Conservation (phyloP, 2,888 invertebrate genomes). For the Dasysyrphus albostriatus region DNA sequence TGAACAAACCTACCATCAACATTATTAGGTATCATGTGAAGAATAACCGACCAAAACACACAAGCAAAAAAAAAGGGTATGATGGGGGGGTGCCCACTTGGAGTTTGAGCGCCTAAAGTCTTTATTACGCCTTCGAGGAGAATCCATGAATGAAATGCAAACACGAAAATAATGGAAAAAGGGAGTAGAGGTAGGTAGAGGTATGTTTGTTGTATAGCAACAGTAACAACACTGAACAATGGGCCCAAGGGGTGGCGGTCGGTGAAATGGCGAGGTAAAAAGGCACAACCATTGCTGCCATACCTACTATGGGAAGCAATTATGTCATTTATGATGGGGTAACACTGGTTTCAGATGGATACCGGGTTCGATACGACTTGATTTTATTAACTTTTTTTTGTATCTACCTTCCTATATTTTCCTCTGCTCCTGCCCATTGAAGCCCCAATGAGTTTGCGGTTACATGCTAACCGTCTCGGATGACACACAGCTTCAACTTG, state of each 20-base stretch:
- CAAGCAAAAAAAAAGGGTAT: slow-evolving; percentile 51
- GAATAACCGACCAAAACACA: slow-evolving; percentile 44
- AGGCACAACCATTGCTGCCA: slow-evolving; percentile 45
- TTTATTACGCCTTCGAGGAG: slow-evolving; percentile 74
- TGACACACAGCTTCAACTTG: slow-evolving; percentile 59
- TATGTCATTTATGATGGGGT: slow-evolving; percentile 67
- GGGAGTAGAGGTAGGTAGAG: slow-evolving; percentile 19
- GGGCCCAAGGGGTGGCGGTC: slow-evolving; percentile 27
- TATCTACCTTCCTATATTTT: background rate
- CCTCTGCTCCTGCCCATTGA: background rate
- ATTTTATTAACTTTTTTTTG: slow-evolving; percentile 3
- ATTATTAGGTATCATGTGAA: background rate
- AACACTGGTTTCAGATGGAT: slow-evolving; percentile 68
- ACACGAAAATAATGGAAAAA: slow-evolving; percentile 64
- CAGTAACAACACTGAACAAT: slow-evolving; percentile 39
- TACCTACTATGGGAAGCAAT: slow-evolving; percentile 60
- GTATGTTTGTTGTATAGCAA: background rate
- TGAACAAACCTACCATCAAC: slow-evolving; percentile 41
- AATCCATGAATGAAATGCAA: slow-evolving; percentile 76
- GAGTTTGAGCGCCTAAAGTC: slow-evolving; percentile 72
- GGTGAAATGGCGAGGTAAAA: slow-evolving; percentile 31
- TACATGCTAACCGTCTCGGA: slow-evolving; percentile 67
- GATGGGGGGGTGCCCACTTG: slow-evolving; percentile 71
- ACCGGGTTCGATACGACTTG: slow-evolving; percentile 54
- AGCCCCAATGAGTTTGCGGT: slow-evolving; percentile 53